Conservation (phyloP, 1,140 invertebrate genomes). For the Orussus abietinus region DNA sequence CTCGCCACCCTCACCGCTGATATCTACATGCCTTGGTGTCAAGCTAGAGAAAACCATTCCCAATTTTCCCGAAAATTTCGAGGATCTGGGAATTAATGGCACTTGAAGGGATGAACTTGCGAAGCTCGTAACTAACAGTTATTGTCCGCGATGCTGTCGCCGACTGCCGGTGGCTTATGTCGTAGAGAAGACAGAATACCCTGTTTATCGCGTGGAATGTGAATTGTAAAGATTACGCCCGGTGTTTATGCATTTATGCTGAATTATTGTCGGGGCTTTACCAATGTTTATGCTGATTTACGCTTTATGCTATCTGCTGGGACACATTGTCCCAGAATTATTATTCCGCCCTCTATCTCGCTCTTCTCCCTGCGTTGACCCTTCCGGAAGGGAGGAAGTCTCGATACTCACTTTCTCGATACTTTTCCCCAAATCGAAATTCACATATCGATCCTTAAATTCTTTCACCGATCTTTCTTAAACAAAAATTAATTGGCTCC, state of each 20-base stretch:
- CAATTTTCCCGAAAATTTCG: too few relatives aligned
- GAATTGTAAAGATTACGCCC: slow-evolving; percentile 49
- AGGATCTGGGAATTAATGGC: too few relatives aligned
- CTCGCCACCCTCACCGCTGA: too few relatives aligned
- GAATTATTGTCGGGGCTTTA: slow-evolving; percentile 51
- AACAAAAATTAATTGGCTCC: too few relatives aligned
- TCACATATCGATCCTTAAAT: not conserved
- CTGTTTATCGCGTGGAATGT: slow-evolving; percentile 39
- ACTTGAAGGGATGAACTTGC: too few relatives aligned
- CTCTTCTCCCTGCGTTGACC: slow-evolving; percentile 30
- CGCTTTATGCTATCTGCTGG: slow-evolving; percentile 52
- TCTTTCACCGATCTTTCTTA: not conserved
- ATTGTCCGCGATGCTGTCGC: too few relatives aligned
- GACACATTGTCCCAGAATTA: slow-evolving; percentile 52
- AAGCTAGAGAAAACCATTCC: too few relatives aligned
- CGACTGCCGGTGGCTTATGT: too few relatives aligned
- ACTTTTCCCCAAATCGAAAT: not conserved
- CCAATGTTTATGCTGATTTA: slow-evolving; percentile 55
- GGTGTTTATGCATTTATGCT: slow-evolving; percentile 51
- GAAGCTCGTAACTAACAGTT: too few relatives aligned
- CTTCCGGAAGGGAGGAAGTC: too few relatives aligned
- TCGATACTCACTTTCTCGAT: not conserved
- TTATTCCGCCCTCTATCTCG: slow-evolving; percentile 44
- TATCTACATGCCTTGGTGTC: too few relatives aligned
- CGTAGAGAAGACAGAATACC: slow-evolving; percentile 32